phyloP scores from a whole-genome alignment of 1,140 invertebrate genomes.

The Zaprionus taronus region DNA sequence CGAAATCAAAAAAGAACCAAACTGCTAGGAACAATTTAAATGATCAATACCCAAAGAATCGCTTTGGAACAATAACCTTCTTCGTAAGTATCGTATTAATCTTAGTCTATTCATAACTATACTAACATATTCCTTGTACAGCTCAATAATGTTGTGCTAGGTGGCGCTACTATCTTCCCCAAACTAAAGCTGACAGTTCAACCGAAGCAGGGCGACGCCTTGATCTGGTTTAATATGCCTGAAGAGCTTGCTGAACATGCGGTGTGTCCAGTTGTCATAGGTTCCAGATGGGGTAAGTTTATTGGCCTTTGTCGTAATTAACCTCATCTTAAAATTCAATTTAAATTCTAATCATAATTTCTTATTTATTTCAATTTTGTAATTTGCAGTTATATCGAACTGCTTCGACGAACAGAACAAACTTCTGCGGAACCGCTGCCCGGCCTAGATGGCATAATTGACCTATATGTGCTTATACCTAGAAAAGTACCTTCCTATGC shows the following conservation, averaged over 20 bases:
- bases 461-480: neutral
- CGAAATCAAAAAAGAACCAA: neutral
- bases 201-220: slow-evolving; percentile 39
- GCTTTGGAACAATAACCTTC: slow-evolving; percentile 40
- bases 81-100: slow-evolving; percentile 37
- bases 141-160: slow-evolving; percentile 50
- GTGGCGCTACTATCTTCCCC: slow-evolving; percentile 52
- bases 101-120: neutral
- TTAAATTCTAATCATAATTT: neutral
- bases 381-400: slow-evolving; percentile 41
- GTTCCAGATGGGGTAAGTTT: slow-evolving; percentile 54
- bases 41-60: slow-evolving; percentile 7
- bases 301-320: neutral
- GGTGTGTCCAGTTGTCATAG: slow-evolving; percentile 50
- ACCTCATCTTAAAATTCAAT: neutral
- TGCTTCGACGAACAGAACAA: slow-evolving; percentile 41
- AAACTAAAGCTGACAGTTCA: slow-evolving; percentile 41
- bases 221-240: slow-evolving; percentile 48
- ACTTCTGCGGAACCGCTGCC: slow-evolving; percentile 34
- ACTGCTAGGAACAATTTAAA: neutral
- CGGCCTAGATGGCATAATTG: slow-evolving; percentile 6
- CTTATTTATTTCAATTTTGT: neutral
- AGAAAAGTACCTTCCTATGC: no score
- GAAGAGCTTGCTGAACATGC: slow-evolving; percentile 39
- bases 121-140: neutral